Percentiles rank a stretch among this genome's conserved stretches.
phyloP scores from a whole-genome alignment of 2,888 invertebrate species.

The Pharmacophagus antenor region DNA sequence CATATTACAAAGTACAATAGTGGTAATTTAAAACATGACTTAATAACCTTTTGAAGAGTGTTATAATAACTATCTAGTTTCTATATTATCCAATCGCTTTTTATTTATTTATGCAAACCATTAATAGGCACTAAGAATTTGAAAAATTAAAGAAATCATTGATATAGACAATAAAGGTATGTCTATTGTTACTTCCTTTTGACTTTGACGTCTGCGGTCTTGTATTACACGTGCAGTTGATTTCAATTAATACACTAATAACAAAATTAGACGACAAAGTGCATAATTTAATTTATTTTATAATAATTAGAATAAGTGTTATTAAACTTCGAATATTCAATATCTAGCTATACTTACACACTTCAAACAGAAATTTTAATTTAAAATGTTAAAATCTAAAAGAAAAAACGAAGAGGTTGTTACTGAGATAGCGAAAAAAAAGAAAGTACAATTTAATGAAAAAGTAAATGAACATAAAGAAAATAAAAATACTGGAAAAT shows the following conservation, averaged over 20 bases:
- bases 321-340: background rate
- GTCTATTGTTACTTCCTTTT: constrained; percentile 49
- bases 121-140: no score
- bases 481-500: constrained; percentile 27
- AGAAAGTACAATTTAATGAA: constrained; percentile 49
- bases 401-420: constrained; percentile 53
- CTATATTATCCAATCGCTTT: no score
- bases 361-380: background rate
- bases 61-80: no score
- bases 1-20: no score
- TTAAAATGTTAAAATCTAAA: constrained; percentile 65
- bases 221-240: background rate
- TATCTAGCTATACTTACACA: constrained; percentile 1
- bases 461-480: constrained; percentile 32
- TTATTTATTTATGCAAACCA: no score
- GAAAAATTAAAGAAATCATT: no score
- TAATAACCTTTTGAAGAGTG: no score
- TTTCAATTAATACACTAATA: background rate
- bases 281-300: background rate
- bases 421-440: constrained; percentile 50
- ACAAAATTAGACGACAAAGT: background rate
- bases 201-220: background rate
- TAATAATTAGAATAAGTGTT: background rate
- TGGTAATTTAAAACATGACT: no score
- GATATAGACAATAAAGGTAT: no score